Evolutionary conservation across 1,140 invertebrate genomes (phyloP), one percentile per base, ranked within the genome.

Genomic region (Musca domestica): DNA sequence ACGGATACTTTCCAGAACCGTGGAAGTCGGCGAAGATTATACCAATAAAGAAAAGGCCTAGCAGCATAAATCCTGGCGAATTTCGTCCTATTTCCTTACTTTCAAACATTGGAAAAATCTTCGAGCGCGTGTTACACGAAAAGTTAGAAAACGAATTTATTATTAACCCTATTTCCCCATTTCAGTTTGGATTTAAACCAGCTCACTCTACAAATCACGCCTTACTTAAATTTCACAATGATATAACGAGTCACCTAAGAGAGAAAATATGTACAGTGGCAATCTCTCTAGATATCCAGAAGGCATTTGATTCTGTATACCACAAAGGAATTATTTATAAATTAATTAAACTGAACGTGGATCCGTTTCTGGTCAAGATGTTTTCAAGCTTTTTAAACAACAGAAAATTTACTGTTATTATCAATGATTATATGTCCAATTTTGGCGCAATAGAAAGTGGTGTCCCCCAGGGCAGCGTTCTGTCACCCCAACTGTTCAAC

Each of bases 381-480:
- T 30, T 30, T 30, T 9, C 3, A 30, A 30, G 27, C 9, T 30
- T 30, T 30, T 30, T 30, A 9, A 30, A 9, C 9, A 30, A 30
- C 9, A 30, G 27, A 30, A 30, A 30, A 30, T 30, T 30, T 4
- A 4, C 27, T 25, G 52, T 51, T 1, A 19, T 19, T 17, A 20
- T 51, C 7, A 51, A 51, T 19, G 19, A 51, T 10, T 51, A 1
- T 4, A 17, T 19, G 27, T 19, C 49, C 3, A 19, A 9, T 10
- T 51, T 51, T 51, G 49, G 49, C 1, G 9, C 14, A 82, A 58
- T 72, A 84, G 2, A 46, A 47, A 65, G 84, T 9, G 27, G 27
- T 30, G 27, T 30, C 3, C 27, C 3, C 27, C 27, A 30, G 9
- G 83, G 74, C 79, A 83, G 51, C 34, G 47, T 66, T 19, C 17